These are phyloP conservation scores for Himantopus leucocephalus DNA, from an alignment of 2,113 vertebrate genomes.

Conservation along the genomic window DNA sequence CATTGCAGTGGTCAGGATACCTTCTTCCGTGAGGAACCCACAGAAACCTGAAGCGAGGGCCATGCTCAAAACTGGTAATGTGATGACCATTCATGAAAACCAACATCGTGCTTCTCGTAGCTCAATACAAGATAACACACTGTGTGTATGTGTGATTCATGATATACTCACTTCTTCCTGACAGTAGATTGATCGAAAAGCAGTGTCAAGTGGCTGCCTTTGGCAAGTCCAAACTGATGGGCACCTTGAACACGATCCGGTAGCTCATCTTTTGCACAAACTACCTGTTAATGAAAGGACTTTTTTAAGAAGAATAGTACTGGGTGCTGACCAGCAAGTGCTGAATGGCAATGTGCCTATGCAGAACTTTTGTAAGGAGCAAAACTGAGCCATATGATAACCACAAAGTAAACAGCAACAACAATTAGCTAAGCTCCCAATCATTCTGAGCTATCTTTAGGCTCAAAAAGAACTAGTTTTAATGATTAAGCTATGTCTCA, in stretches of 20 bases:
- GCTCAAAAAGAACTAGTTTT: not conserved
- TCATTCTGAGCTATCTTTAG: not conserved
- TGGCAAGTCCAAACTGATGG: constrained; percentile 85
- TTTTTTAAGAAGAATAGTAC: not conserved
- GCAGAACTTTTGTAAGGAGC: not conserved
- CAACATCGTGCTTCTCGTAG: not conserved
- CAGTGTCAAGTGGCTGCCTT: constrained; percentile 86
- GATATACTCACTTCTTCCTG: constrained; percentile 81
- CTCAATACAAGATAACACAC: not conserved
- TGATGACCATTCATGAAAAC: not conserved
- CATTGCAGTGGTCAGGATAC: accelerated
- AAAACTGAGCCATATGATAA: not conserved
- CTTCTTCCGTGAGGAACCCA: not conserved
- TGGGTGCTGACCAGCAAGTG: not conserved
- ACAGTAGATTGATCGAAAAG: constrained; percentile 79
- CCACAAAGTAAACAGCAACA: not conserved
- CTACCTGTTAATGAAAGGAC: constrained; percentile 56
- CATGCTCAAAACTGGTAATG: not conserved
- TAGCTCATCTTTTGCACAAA: constrained; percentile 71
- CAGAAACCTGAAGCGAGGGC: not conserved
- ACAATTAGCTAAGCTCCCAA: not conserved
- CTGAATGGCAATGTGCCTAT: not conserved
- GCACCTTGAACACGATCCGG: constrained; percentile 70
- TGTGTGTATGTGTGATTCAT: not conserved
- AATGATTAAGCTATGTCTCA: not conserved